Base-by-base conservation (phyloP, 2,888 invertebrate species). In the Drosophila mimica region DNA sequence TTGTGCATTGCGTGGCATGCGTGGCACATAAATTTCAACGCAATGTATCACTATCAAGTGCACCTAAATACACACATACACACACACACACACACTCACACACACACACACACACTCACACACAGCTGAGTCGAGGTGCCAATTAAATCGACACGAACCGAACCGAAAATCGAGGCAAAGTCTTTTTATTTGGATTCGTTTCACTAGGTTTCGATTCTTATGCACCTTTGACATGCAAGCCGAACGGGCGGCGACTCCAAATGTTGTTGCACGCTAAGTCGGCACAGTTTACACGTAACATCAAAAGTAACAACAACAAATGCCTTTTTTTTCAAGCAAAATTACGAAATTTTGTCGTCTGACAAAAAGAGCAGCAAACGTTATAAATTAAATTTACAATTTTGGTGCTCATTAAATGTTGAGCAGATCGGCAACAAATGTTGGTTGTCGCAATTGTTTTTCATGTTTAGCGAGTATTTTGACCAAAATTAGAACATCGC, bases 321-420 rank as follows among this genome's bases (percentile, higher is more conserved):
- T 46, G 58, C 33, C 28, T 48, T 49, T 36, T 25, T 25, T 36
- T 51, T 66, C 30, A 67, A 36, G 31, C 34, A 52, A 72, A 52
- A 72, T 87, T 90, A 83, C 87, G 90, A 87, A 90, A 90, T 81
- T 81, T 76, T 28, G 77, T 81, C 67, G 78, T 68, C 67, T 76
- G 81, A 87, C 90, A 91, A 89, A 86, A 91, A 90, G 76, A 61
- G 74, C 70, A 65, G 77, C 76, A 81, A 84, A 81, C 79, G 80
- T 64, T 91, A 91, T 88, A 88, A 79, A 83, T 82, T 88, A 87
- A 90, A 91, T 90, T 90, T 91, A 90, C 91, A 88, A 81, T 78
- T 78, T 78, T 81, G 78, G 78, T 72, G 81, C 72, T 78, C 78
- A 78, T 78, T 78, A 78, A 78, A 81, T 53, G 75, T 65, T 74